Base-by-base conservation (phyloP, 2,113 vertebrate genomes). In the Tiliqua scincoides region DNA sequence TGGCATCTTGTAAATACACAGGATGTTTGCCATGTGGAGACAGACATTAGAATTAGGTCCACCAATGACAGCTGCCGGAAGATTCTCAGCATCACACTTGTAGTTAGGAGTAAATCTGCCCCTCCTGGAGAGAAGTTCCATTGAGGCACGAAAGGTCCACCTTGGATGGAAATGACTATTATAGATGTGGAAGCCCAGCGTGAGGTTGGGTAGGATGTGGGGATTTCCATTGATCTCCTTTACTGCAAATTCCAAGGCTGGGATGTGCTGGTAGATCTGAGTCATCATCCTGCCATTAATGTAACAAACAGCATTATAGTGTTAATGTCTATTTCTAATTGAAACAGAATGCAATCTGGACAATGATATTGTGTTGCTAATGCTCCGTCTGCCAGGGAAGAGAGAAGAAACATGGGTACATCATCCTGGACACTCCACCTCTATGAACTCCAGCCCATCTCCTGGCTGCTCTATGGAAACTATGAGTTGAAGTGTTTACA, bases 211-310 rank as follows among this genome's bases (percentile, higher is more conserved):
- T 25, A 84, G 54, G 21, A 84, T 52, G 2, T 37, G 61, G 1
- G 40, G 40, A 11, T 76, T 76, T 35, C 11, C 72, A 84, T 84
- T 84, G 14, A 76, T 35, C 54, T 84, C 72, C 23, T 37, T 84
- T 15, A 84, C n/a, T 1, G 73, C 83, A 76, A 84, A 84, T 17
- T 4, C 43, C 83, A 76, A 52, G 9, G 72, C 83, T 43, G 67
- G 12, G 18, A 84, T 76, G 48, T 84, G 72, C 62, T 84, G 83
- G 62, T 84, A 84, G 62, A 52, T 61, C 40, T 84, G 83, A 43
- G 40, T 75, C 72, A 84, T 23, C 35, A 84, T 25, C 61, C 72
- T 75, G 73, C 6, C n/a, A 54, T 1, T 6, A 70, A 18, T 35
- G n/a, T 70, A 7, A 77, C 48, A n/a, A 32, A 18, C 15, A 11